A percentile compares a stretch with the other conserved stretches of the same genome.
phyloP scores from a whole-genome alignment of 2,113 vertebrate genomes.

The Thryonomys swinderianus region DNA sequence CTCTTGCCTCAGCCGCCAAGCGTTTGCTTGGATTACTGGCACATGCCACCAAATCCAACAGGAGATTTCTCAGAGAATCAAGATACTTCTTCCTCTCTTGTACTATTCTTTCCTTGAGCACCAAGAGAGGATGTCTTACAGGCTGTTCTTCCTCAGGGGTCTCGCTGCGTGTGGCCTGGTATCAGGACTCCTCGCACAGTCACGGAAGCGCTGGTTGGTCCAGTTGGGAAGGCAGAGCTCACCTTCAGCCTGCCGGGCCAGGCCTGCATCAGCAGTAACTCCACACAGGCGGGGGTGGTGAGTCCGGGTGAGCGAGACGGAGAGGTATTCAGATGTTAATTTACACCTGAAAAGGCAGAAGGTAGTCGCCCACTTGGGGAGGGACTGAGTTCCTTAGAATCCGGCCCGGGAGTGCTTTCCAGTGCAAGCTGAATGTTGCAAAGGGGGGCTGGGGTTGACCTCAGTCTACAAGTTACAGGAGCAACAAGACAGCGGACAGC shows the following conservation, averaged over 20 bases:
- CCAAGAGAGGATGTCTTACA: slow-evolving; percentile 20
- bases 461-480: slow-evolving; percentile 6
- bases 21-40: neutral
- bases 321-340: slow-evolving; percentile 81
- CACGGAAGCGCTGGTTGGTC: neutral
- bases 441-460: neutral
- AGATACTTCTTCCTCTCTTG: neutral
- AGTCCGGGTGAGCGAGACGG: slow-evolving; percentile 69
- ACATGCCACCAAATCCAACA: neutral
- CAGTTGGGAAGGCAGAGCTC: neutral
- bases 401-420: slow-evolving; percentile 47
- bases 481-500: neutral
- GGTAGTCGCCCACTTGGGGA: slow-evolving; percentile 59
- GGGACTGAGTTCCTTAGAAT: slow-evolving; percentile 66
- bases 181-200: neutral
- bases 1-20: neutral
- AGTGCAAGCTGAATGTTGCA: slow-evolving; percentile 65
- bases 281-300: neutral
- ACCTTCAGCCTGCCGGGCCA: slow-evolving; percentile 20
- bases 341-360: slow-evolving; percentile 81
- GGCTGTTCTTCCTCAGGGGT: neutral
- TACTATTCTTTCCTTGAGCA: neutral
- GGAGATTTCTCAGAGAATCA: slow-evolving; percentile 5
- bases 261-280: neutral
- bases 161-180: neutral